phyloP scores from a whole-genome alignment of 2,797 vertebrate species.

The Phalanger gymnotis region DNA sequence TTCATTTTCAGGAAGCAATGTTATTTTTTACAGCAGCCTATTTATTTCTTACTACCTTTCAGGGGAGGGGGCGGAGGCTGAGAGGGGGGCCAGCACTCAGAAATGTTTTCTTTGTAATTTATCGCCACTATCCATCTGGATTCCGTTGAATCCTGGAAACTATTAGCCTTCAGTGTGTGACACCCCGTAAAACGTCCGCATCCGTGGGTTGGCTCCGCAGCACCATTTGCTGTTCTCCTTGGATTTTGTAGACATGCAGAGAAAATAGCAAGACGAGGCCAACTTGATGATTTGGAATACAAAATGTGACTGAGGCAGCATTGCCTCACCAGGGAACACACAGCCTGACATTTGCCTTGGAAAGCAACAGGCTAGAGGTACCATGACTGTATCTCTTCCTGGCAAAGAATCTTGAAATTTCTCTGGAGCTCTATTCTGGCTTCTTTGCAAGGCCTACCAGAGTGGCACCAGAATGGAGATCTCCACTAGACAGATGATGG shows the following conservation, averaged over 20 bases:
- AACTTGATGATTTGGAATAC: conserved; percentile 53
- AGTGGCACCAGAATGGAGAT: conserved; percentile 22
- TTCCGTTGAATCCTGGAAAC: conserved; percentile 43
- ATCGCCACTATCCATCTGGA: conserved; percentile 24
- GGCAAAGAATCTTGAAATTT: conserved; percentile 38
- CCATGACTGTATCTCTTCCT: conserved; percentile 49
- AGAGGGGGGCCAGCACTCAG: conserved; percentile 16
- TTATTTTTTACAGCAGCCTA: background rate
- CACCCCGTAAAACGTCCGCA: conserved; percentile 23
- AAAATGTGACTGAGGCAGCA: conserved; percentile 46
- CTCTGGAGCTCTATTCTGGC: conserved; percentile 25
- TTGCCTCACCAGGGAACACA: conserved; percentile 35
- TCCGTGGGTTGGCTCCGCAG: conserved; percentile 37
- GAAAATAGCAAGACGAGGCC: conserved; percentile 16
- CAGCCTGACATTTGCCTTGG: conserved; percentile 60
- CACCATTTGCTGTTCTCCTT: background rate
- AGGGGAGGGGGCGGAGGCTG: background rate
- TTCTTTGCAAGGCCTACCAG: background rate
- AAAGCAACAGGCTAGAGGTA: conserved; percentile 22
- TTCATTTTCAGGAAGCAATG: conserved; percentile 42
- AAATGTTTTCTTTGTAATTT: conserved; percentile 53
- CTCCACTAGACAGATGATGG: conserved; percentile 29
- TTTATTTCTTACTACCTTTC: conserved; percentile 56
- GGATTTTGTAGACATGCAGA: conserved; percentile 46
- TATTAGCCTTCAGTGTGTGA: background rate